These are phyloP conservation scores for Tachystola acroxantha DNA, from an alignment of 2,888 invertebrate genomes.

Conservation along the genomic window DNA sequence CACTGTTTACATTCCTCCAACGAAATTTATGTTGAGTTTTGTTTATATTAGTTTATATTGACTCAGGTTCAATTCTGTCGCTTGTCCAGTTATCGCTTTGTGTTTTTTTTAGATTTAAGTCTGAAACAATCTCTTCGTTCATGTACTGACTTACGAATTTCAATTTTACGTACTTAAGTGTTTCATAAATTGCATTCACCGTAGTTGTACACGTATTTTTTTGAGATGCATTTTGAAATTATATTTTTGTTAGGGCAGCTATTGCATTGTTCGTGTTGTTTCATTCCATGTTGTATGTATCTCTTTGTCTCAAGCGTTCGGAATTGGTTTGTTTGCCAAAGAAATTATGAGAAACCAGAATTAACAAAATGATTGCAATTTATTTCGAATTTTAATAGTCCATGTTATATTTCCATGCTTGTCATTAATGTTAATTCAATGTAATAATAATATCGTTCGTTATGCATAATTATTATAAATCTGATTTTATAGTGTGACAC, in stretches of 20 bases:
- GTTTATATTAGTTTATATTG: slow-evolving; percentile 67
- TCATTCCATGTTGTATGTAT: slow-evolving; percentile 60
- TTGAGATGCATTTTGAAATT: slow-evolving; percentile 63
- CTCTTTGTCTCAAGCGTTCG: slow-evolving; percentile 48
- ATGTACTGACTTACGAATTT: slow-evolving; percentile 58
- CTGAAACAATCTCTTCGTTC: slow-evolving; percentile 49
- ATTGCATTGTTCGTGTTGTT: slow-evolving; percentile 58
- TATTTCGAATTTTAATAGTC: slow-evolving; percentile 28
- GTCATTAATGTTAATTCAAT: slow-evolving; percentile 54
- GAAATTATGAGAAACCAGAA: slow-evolving; percentile 54
- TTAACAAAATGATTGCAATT: slow-evolving; percentile 45
- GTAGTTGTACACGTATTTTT: slow-evolving; percentile 59
- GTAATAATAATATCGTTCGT: slow-evolving; percentile 50
- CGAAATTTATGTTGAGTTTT: slow-evolving; percentile 72
- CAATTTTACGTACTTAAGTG: slow-evolving; percentile 70
- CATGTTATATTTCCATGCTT: slow-evolving; percentile 47
- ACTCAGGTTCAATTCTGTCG: slow-evolving; percentile 51
- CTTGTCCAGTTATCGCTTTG: slow-evolving; percentile 63
- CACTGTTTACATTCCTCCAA: slow-evolving; percentile 75
- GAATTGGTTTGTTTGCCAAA: slow-evolving; percentile 69
- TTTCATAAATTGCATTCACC: slow-evolving; percentile 43
- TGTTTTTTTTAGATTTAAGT: slow-evolving; percentile 56
- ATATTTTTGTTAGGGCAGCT: slow-evolving; percentile 67
- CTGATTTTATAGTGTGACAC: slow-evolving; percentile 52
- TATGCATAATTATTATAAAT: slow-evolving; percentile 65